Base-by-base conservation (phyloP, 2,888 invertebrate species). In the Mythimna ferrago region DNA sequence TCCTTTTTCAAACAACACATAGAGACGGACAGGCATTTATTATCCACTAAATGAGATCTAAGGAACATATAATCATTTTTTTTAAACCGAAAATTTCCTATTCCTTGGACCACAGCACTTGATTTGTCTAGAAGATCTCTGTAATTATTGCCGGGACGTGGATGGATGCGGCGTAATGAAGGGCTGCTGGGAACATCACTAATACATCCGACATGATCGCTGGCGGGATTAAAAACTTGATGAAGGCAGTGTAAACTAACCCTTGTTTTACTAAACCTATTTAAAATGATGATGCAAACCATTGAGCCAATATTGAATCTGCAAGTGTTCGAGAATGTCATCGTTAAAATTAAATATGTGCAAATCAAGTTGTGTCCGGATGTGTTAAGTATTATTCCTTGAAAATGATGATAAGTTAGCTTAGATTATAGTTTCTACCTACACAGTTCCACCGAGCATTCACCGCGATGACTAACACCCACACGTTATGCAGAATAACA, bases 121-220 rank as follows among this genome's bases (percentile, higher is more conserved):
- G 91, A 92, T 93, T 92, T 89, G 91, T 92, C 91, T 90, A 89
- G 85, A 88, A 89, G 90, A 78, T 89, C 89, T 89, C 89, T 89
- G 89, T 92, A 92, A 93, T 93, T 93, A 93, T 90, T 82, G 75
- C 86, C 83, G 85, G 86, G 93, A 93, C 93, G 91, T 92, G 92
- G 93, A 93, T 92, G 87, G 91, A 93, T 93, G 92, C 89, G 80
- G 81, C 54, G 26, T 82, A 84, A 82, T 84, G 70, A 83, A 83
- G 87, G 77, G 60, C 63, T 72, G 68, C 71, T 78, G 79, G 35
- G 71, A 81, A 81, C 81, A 78, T 53, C 79, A 61, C 74, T 81
- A 76, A 80, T 67, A 80, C 63, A 69, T 48, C 54, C 62, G 41
- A 57, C 69, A 75, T 73, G 70, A 81, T 73, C 76, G 67, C 70